phyloP scores from a whole-genome alignment of 2,113 vertebrate genomes.

The Rynchops niger region DNA sequence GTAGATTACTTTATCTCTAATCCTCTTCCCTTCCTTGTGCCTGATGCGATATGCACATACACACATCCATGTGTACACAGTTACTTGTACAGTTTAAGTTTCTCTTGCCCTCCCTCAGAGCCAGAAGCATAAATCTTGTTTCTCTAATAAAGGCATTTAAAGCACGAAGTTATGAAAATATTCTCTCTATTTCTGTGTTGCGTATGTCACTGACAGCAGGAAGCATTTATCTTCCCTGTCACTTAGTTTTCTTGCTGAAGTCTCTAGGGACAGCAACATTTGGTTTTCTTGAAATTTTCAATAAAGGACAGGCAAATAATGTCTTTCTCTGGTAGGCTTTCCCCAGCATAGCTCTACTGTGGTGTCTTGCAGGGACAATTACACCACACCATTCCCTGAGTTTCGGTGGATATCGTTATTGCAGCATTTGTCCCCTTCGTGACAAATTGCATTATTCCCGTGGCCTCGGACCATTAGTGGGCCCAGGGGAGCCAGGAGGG shows the following conservation, averaged over 20 bases:
- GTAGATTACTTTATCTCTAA: conserved; percentile 50
- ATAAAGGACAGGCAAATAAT: conserved; percentile 74
- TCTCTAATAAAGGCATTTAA: conserved; percentile 71
- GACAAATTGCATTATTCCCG: conserved; percentile 73
- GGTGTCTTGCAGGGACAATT: conserved; percentile 68
- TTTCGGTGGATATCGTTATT: conserved; percentile 69
- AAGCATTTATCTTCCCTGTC: conserved; percentile 82
- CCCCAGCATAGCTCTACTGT: conserved; percentile 4
- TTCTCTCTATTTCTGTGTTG: conserved; percentile 69
- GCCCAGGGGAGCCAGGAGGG: conserved; percentile 53
- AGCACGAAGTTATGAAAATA: conserved; percentile 78
- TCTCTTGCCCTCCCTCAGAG: conserved; percentile 41
- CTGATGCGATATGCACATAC: background rate
- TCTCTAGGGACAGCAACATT: conserved; percentile 58
- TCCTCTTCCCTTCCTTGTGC: background rate
- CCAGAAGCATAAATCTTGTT: conserved; percentile 75
- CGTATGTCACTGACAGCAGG: conserved; percentile 69
- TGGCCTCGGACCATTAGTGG: conserved; percentile 46
- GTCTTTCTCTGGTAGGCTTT: conserved; percentile 26
- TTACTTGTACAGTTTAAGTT: conserved; percentile 27
- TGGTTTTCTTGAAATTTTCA: conserved; percentile 75
- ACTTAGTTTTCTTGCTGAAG: conserved; percentile 24
- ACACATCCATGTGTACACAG: background rate
- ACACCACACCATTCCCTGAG: background rate
- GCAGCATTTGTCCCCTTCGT: conserved; percentile 74